phyloP scores from a whole-genome alignment of 2,797 vertebrate genomes.

The Sciaenops ocellatus region DNA sequence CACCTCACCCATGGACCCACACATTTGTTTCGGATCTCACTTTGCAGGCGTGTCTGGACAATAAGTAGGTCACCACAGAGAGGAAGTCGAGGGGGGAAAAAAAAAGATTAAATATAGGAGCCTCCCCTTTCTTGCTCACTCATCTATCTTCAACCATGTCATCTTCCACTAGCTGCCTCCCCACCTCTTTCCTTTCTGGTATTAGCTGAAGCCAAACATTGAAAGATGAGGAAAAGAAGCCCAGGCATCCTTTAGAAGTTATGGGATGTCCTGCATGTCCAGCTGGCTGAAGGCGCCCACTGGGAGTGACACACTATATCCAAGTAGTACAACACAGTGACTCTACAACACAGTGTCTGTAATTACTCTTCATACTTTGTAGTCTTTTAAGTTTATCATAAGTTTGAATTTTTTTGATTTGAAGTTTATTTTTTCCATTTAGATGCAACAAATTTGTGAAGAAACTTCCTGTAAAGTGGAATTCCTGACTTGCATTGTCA shows the following conservation, averaged over 20 bases:
- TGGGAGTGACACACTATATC: conserved; percentile 29
- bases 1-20: conserved; percentile 61
- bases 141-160: conserved; percentile 66
- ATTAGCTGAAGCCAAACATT: conserved; percentile 41
- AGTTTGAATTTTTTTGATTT: neutral
- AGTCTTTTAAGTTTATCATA: neutral
- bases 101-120: conserved; percentile 57
- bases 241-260: conserved; percentile 43
- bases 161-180: conserved; percentile 48
- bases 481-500: neutral
- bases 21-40: conserved; percentile 68
- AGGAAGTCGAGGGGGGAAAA: conserved; percentile 63
- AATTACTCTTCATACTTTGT: conserved; percentile 8
- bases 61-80: conserved; percentile 81
- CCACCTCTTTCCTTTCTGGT: conserved; percentile 46
- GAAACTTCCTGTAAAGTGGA: neutral
- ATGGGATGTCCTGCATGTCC: conserved; percentile 29
- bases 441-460: neutral
- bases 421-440: neutral
- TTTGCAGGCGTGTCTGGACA: conserved; percentile 76
- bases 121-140: conserved; percentile 70
- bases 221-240: conserved; percentile 53
- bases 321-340: conserved; percentile 27
- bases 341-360: no score
- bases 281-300: conserved; percentile 41